Percentiles rank a stretch among this genome's conserved stretches.
Evolutionary conservation across 2,888 invertebrate genomes (phyloP).

Genomic region (Drosophila paranaensis): DNA sequence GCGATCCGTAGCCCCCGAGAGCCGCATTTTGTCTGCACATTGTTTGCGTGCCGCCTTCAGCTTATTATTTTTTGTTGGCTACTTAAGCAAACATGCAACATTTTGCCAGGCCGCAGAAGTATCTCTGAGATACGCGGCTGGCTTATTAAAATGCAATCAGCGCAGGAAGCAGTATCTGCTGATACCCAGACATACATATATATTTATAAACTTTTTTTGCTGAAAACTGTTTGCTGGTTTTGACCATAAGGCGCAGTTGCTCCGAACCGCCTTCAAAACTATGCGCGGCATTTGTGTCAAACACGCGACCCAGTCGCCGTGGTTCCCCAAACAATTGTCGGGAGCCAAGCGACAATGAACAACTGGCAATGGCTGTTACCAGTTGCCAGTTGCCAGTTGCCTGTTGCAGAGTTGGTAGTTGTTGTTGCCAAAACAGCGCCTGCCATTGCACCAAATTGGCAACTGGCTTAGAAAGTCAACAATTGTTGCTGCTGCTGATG

Average conservation of each 20-base stretch:
- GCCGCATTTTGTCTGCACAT: slow-evolving; percentile 30
- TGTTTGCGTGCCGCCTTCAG: slow-evolving; percentile 57
- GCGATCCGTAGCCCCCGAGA: slow-evolving; percentile 46
- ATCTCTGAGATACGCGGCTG: slow-evolving; percentile 51
- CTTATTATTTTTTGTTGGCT: slow-evolving; percentile 57
- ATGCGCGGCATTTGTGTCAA: slow-evolving; percentile 78
- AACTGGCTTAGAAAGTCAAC: slow-evolving; percentile 77
- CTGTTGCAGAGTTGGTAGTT: slow-evolving; percentile 37
- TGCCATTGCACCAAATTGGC: slow-evolving; percentile 75
- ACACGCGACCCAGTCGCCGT: slow-evolving; percentile 77
- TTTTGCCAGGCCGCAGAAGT: slow-evolving; percentile 28
- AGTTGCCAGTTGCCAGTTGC: slow-evolving; percentile 22
- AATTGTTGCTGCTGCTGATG: slow-evolving; percentile 19
- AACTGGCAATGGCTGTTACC: slow-evolving; percentile 28
- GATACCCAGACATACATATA: slow-evolving; percentile 6
- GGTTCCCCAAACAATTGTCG: slow-evolving; percentile 62
- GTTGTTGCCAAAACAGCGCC: slow-evolving; percentile 60
- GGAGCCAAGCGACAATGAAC: slow-evolving; percentile 12
- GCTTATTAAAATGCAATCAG: slow-evolving; percentile 78
- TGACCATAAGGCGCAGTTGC: slow-evolving; percentile 72
- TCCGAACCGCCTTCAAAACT: slow-evolving; percentile 79
- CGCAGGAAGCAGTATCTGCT: slow-evolving; percentile 63
- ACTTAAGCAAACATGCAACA: slow-evolving; percentile 71
- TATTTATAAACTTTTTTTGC: background rate
- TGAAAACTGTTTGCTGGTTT: slow-evolving; percentile 53